Percentiles rank a stretch among this genome's conserved stretches.
phyloP scores from a whole-genome alignment of 2,888 invertebrate genomes.

The Microplitis deprimator region DNA sequence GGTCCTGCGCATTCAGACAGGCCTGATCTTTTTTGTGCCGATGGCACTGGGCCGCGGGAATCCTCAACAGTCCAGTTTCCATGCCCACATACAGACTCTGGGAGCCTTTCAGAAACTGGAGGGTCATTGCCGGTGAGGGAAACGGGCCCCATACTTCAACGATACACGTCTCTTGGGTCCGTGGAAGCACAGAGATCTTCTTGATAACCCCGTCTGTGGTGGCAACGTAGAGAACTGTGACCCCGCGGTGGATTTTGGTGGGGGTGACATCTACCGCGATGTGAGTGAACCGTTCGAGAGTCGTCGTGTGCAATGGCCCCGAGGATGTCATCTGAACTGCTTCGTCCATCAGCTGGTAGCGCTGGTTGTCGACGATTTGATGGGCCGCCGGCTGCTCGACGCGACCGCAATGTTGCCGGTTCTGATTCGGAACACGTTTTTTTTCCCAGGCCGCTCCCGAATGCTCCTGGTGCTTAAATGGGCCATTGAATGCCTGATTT shows the following conservation, averaged over 20 bases:
- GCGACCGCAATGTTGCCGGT: slow-evolving; percentile 72
- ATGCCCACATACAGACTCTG: slow-evolving; percentile 73
- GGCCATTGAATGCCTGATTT: slow-evolving; percentile 85
- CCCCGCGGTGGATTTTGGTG: slow-evolving; percentile 79
- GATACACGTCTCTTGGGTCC: slow-evolving; percentile 82
- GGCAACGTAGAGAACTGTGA: slow-evolving; percentile 87
- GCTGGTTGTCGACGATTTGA: slow-evolving; percentile 77
- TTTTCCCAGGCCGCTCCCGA: slow-evolving; percentile 85
- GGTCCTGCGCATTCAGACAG: slow-evolving; percentile 89
- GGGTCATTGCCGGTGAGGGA: slow-evolving; percentile 74
- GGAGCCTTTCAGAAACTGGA: slow-evolving; percentile 87
- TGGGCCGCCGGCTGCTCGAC: slow-evolving; percentile 59
- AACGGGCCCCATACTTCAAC: slow-evolving; percentile 88
- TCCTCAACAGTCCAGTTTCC: slow-evolving; percentile 64
- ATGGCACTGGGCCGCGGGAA: slow-evolving; percentile 85
- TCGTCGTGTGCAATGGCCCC: slow-evolving; percentile 80
- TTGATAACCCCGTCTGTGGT: slow-evolving; percentile 83
- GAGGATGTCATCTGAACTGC: slow-evolving; percentile 84
- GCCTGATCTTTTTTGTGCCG: slow-evolving; percentile 80
- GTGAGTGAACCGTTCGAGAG: slow-evolving; percentile 82
- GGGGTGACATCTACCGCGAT: slow-evolving; percentile 87
- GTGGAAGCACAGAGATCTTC: slow-evolving; percentile 84
- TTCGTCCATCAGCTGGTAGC: slow-evolving; percentile 90
- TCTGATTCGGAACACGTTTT: slow-evolving; percentile 69
- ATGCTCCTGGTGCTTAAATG: slow-evolving; percentile 87